These are phyloP conservation scores for Papilio dardanus DNA, from an alignment of 1,140 invertebrate species.

Conservation along the genomic window DNA sequence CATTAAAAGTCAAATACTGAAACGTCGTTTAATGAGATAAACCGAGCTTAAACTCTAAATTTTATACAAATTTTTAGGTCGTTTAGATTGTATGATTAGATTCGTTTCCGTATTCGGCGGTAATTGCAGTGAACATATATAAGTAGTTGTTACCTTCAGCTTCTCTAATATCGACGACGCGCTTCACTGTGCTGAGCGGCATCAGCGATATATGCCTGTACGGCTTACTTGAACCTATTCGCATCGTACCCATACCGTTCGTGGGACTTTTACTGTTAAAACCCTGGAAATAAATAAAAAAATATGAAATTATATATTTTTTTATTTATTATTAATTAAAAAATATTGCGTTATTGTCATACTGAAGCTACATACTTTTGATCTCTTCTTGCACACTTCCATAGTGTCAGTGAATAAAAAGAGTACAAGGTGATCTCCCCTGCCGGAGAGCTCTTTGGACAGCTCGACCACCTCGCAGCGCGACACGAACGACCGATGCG, in stretches of 20 bases:
- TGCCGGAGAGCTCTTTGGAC: constrained; percentile 91
- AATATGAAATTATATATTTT: constrained; percentile 5
- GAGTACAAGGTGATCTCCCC: constrained; percentile 93
- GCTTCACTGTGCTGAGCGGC: constrained; percentile 92
- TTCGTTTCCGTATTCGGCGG: too few species aligned
- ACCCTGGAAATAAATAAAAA: constrained; percentile 62
- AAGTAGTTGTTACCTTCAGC: constrained; percentile 85
- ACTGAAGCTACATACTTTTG: constrained; percentile 83
- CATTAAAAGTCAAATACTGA: too few species aligned
- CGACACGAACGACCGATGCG: constrained; percentile 93
- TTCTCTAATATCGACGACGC: constrained; percentile 95
- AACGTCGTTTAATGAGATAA: too few species aligned
- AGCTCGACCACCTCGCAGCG: constrained; percentile 95
- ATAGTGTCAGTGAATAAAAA: constrained; percentile 97
- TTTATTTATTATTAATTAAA: too few species aligned
- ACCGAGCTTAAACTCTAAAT: too few species aligned
- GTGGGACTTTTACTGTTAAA: constrained; percentile 89
- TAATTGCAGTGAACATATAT: neutral
- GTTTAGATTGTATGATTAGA: too few species aligned
- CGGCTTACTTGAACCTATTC: constrained; percentile 88
- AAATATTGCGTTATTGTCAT: too few species aligned
- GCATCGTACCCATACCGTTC: constrained; percentile 84
- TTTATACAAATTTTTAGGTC: too few species aligned
- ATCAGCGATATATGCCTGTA: constrained; percentile 96
- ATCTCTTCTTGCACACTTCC: constrained; percentile 95